Percentiles rank a stretch among this genome's conserved stretches.
Evolutionary conservation across 2,888 invertebrate species (phyloP).

Genomic region (Pegoplata infirma): DNA sequence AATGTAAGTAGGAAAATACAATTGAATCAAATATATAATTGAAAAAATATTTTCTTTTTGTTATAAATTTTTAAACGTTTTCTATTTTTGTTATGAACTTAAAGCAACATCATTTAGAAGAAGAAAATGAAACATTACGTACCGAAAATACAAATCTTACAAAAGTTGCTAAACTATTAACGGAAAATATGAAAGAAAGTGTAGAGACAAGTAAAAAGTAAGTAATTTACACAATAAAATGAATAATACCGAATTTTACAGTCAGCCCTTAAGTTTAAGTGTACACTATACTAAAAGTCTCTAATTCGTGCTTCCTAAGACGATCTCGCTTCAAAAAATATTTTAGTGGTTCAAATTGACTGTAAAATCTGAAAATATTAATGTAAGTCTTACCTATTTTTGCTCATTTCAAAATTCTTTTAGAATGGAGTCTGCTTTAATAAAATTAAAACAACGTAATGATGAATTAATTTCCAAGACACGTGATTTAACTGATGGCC

Average conservation of each 20-base stretch:
- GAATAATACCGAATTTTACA: too few relatives aligned
- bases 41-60: constrained; percentile 2
- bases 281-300: too few relatives aligned
- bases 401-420: too few relatives aligned
- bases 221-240: too few relatives aligned
- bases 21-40: not conserved
- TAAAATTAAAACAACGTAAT: constrained; percentile 76
- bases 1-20: constrained; percentile 69
- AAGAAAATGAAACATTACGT: constrained; percentile 76
- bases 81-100: too few relatives aligned
- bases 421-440: constrained; percentile 77
- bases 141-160: constrained; percentile 76
- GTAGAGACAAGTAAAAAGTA: constrained; percentile 78
- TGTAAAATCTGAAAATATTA: too few relatives aligned
- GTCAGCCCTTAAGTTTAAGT: too few relatives aligned
- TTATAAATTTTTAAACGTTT: constrained; percentile 3
- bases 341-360: too few relatives aligned
- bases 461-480: constrained; percentile 74
- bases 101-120: constrained; percentile 77
- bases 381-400: too few relatives aligned
- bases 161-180: constrained; percentile 76
- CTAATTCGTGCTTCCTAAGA: too few relatives aligned
- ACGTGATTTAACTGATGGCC: constrained; percentile 74
- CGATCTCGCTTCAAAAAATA: too few relatives aligned
- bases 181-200: constrained; percentile 78